A percentile compares a stretch with the other conserved stretches of the same genome.
Conservation (phyloP, 2,888 invertebrate species). For the Pachycephus smyrnensis region DNA sequence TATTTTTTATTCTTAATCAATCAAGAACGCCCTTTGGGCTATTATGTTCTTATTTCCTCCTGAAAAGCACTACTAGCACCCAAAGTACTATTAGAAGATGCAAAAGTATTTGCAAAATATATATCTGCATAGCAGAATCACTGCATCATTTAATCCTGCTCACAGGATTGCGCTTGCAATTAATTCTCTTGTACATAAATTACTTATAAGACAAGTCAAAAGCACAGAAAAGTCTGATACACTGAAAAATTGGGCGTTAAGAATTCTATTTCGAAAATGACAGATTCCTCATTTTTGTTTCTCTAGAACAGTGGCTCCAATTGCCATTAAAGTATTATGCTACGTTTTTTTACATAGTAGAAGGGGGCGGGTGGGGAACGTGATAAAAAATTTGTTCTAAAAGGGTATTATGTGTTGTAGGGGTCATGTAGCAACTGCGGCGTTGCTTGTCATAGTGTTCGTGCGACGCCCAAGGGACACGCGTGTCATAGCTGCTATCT, state of each 20-base stretch:
- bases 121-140: not conserved
- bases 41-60: not conserved
- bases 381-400: slow-evolving; percentile 35
- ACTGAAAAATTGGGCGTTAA: not conserved
- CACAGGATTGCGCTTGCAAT: too few relatives aligned
- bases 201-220: too few relatives aligned
- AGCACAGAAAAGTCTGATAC: not conserved
- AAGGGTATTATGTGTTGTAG: slow-evolving; percentile 66
- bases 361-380: slow-evolving; percentile 22
- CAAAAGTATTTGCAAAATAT: not conserved
- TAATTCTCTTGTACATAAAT: too few relatives aligned
- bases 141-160: too few relatives aligned
- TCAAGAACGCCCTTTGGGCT: not conserved
- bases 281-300: not conserved
- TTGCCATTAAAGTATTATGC: not conserved
- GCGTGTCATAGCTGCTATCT: slow-evolving; percentile 88
- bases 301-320: not conserved
- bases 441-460: slow-evolving; percentile 80
- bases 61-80: not conserved
- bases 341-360: not conserved
- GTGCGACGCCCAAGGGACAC: slow-evolving; percentile 80
- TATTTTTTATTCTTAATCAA: not conserved
- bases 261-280: not conserved
- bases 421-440: slow-evolving; percentile 77
- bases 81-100: not conserved